Conservation (phyloP, 1,140 invertebrate genomes). For the Solenopsis invicta region DNA sequence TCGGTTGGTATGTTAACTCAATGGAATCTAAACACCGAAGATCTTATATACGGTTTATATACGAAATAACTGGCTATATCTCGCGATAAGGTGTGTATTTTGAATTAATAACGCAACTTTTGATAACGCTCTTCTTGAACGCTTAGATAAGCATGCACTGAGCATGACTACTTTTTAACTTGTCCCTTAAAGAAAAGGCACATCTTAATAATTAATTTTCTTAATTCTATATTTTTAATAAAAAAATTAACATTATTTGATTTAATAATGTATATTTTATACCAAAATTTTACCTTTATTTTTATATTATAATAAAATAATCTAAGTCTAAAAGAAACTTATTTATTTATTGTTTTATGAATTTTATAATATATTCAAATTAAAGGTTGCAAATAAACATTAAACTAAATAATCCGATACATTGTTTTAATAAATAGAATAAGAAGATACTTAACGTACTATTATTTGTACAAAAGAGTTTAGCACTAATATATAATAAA, state of each 20-base stretch:
- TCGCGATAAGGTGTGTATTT: conserved; percentile 58
- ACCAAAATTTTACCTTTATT: background rate
- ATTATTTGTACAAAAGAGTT: conserved; percentile 30
- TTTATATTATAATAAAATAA: background rate
- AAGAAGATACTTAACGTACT: background rate
- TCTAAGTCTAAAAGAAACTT: too few species aligned
- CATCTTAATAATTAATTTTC: background rate
- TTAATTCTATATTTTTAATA: background rate
- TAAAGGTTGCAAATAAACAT: background rate
- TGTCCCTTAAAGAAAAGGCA: background rate
- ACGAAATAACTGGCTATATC: conserved; percentile 34
- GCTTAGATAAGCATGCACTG: conserved; percentile 32
- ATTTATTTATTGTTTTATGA: conserved; percentile 8
- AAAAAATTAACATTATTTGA: background rate
- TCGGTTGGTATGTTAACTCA: conserved; percentile 7
- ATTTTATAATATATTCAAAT: background rate
- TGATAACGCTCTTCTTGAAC: conserved; percentile 48
- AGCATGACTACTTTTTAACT: background rate
- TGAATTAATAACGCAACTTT: conserved; percentile 40
- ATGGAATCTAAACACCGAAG: background rate
- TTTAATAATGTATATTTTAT: background rate
- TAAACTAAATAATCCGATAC: background rate
- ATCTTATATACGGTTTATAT: conserved; percentile 65
- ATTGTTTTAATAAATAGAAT: conserved; percentile 19
- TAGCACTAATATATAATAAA: background rate